A percentile compares a stretch with the other conserved stretches of the same genome.
Evolutionary conservation across 2,888 invertebrate genomes (phyloP).

Genomic region (Diaphora mendica): DNA sequence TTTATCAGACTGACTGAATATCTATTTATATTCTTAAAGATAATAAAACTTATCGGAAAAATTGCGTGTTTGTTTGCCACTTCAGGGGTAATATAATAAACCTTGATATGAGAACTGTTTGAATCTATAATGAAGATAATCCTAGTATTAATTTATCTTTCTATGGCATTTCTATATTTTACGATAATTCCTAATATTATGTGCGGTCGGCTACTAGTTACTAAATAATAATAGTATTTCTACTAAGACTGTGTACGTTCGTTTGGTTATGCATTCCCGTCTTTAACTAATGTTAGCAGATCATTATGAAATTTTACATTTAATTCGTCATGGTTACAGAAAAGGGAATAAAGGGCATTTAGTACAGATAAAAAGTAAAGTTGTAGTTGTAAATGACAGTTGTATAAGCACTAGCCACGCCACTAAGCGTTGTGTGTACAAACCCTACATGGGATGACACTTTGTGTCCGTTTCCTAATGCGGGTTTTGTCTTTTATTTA

Average conservation of each 20-base stretch:
- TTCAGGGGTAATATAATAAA: background rate
- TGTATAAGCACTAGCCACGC: too few relatives aligned
- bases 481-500: too few relatives aligned
- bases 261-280: too few relatives aligned
- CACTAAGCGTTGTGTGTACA: too few relatives aligned
- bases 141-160: background rate
- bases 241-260: too few relatives aligned
- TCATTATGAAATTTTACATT: background rate
- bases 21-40: background rate
- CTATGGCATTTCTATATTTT: too few relatives aligned
- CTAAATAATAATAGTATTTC: too few relatives aligned
- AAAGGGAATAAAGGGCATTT: background rate
- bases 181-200: too few relatives aligned
- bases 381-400: too few relatives aligned
- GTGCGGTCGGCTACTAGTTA: background rate
- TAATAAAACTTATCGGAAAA: background rate
- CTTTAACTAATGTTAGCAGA: background rate
- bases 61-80: background rate
- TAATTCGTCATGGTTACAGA: background rate
- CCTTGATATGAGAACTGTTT: background rate
- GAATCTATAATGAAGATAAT: background rate
- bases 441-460: too few relatives aligned
- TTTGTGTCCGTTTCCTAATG: too few relatives aligned
- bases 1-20: background rate
- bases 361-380: too few relatives aligned